Evolutionary conservation across 1,140 invertebrate genomes (phyloP), one percentile per base, ranked within the genome.

Genomic region (Samia ricini): DNA sequence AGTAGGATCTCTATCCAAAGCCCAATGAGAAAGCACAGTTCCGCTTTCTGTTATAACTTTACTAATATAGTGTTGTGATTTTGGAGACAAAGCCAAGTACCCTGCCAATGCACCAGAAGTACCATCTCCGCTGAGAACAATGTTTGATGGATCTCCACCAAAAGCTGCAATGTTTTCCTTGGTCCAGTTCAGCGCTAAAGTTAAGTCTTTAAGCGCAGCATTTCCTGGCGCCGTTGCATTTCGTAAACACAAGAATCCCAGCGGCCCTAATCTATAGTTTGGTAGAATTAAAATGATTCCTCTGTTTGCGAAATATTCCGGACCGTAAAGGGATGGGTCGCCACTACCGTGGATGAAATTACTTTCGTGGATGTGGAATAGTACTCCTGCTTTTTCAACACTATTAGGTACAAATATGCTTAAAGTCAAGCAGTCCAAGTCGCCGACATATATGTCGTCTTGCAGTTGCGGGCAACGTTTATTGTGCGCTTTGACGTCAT

Each of bases 121-220:
- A 0, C 81, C 81, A 8, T 77, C 69, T 1, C 81, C 85, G 56
- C 83, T 85, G 0, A 86, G 68, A 1, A 72, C 76, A 10, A 86
- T 85, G 49, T 85, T 85, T 1, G 90, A 79, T 4, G 92, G 79
- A 84, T 96, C 92, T 8, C 95, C 95, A 1, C 95, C 95, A 72
- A 96, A 96, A n/a, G 81, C 66, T 29, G 79, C 71, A 18, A 95
- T 94, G 79, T 96, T 94, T 3, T 92, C 77, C 51, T 91, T 85
- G 0, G 94, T 89, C 95, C 95, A 96, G 26, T 92, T 68, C 4
- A 96, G 71, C 1, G 94, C 94, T 54, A 94, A 68, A 48, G 92
- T 90, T 60, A 95, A 92, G 78, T 96, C 95, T 74, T 93, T 88
- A 2, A 95, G 71, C 1, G 93, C 95, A 42, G 94, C 91, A 71